Evolutionary conservation across 2,797 vertebrate species (phyloP).

Genomic region (Todus mexicanus): DNA sequence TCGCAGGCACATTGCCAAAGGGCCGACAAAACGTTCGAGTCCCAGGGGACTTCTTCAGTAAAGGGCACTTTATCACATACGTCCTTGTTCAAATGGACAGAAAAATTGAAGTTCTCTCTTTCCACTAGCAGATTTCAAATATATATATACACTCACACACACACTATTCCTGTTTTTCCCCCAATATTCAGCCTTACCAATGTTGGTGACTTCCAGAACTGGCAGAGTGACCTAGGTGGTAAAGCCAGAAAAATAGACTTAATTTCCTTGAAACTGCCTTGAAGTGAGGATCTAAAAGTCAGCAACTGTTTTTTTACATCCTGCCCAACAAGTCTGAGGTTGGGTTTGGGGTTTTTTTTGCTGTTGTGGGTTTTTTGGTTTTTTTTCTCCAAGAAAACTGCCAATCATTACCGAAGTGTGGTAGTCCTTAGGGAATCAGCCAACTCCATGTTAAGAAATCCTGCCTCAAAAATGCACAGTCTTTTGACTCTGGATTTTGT

Average conservation of each 20-base stretch:
- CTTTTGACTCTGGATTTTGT: neutral
- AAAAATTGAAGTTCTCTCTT: neutral
- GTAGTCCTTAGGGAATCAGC: neutral
- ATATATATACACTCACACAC: neutral
- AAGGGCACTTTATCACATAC: neutral
- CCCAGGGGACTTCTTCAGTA: neutral
- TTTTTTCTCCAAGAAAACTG: neutral
- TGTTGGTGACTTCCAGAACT: neutral
- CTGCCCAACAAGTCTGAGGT: neutral
- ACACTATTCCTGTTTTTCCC: neutral
- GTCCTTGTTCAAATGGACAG: neutral
- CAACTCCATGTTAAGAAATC: neutral
- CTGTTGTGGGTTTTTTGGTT: neutral
- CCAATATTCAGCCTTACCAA: neutral
- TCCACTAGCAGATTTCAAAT: neutral
- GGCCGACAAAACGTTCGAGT: neutral
- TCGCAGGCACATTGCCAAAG: neutral
- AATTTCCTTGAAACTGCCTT: neutral
- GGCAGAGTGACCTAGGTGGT: neutral
- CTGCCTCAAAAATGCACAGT: neutral
- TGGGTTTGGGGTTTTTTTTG: accelerated
- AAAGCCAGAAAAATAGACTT: neutral
- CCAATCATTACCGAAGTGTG: neutral
- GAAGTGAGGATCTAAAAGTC: neutral
- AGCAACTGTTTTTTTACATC: neutral